Evolutionary conservation across 2,888 invertebrate species (phyloP).

Genomic region (Hipparchia sbordonii): DNA sequence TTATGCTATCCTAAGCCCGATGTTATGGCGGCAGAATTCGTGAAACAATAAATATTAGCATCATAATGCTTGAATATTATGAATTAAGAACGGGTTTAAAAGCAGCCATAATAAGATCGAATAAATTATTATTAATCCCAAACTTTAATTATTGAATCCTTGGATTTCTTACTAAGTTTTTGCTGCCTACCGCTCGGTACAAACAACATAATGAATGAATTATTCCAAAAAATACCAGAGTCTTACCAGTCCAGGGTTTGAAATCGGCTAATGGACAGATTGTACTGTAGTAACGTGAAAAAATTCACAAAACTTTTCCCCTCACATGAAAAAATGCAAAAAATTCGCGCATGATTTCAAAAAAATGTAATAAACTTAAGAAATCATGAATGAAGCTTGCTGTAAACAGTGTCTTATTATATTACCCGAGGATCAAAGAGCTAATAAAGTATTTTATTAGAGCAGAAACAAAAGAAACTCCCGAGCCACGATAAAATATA

Average conservation of each 20-base stretch:
- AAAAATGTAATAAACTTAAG: conserved; percentile 15
- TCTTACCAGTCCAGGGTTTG: no score
- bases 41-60: conserved; percentile 64
- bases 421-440: conserved; percentile 44
- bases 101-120: conserved; percentile 6
- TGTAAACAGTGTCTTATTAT: conserved; percentile 39
- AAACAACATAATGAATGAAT: no score
- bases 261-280: not conserved
- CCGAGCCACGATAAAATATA: conserved; percentile 72
- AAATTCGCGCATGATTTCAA: conserved; percentile 6
- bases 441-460: conserved; percentile 66
- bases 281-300: not conserved
- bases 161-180: not conserved
- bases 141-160: not conserved
- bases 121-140: conserved; percentile 2
- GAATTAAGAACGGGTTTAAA: conserved; percentile 35
- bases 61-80: conserved; percentile 42
- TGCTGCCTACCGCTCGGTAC: no score
- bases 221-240: no score
- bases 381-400: conserved; percentile 33
- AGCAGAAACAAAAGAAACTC: conserved; percentile 70
- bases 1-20: not conserved
- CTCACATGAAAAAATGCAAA: conserved; percentile 3
- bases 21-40: conserved; percentile 46
- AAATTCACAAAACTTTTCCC: not conserved